Conservation (phyloP, 2,113 vertebrate genomes). For the Vanacampus margaritifer region DNA sequence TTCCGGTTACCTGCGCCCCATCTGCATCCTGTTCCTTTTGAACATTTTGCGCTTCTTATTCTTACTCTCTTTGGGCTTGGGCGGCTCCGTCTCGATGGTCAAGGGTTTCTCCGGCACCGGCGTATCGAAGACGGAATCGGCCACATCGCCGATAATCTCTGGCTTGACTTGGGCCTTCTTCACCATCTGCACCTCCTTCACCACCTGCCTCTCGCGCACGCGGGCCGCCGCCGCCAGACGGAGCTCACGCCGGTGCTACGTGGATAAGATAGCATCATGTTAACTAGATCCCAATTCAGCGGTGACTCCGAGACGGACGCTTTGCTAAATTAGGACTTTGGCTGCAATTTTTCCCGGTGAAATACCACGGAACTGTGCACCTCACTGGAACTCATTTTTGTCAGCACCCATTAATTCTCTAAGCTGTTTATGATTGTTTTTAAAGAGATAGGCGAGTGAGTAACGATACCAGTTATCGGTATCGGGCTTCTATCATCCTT, state of each 20-base stretch:
- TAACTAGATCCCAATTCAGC: neutral
- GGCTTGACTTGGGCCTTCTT: constrained; percentile 75
- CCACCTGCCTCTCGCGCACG: constrained; percentile 84
- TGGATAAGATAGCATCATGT: neutral
- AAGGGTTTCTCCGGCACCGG: constrained; percentile 79
- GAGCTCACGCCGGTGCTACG: constrained; percentile 82
- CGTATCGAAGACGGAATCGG: constrained; percentile 83
- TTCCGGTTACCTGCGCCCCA: constrained; percentile 39
- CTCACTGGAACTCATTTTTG: too few relatives aligned
- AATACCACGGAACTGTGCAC: too few relatives aligned
- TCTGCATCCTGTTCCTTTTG: constrained; percentile 81
- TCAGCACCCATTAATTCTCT: too few relatives aligned
- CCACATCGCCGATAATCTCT: constrained; percentile 78
- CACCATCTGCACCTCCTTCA: constrained; percentile 82
- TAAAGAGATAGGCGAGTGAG: too few relatives aligned
- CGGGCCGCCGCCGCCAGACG: constrained; percentile 81
- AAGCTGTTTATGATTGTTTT: too few relatives aligned
- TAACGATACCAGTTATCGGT: too few relatives aligned
- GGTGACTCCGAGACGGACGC: too few relatives aligned
- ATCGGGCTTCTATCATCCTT: too few relatives aligned
- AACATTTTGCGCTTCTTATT: constrained; percentile 81
- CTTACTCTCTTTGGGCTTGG: constrained; percentile 72
- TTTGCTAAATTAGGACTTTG: too few relatives aligned
- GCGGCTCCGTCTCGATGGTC: constrained; percentile 76
- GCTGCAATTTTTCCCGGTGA: too few relatives aligned